phyloP scores from a whole-genome alignment of 2,113 vertebrate species.

The Colinus virginianus region DNA sequence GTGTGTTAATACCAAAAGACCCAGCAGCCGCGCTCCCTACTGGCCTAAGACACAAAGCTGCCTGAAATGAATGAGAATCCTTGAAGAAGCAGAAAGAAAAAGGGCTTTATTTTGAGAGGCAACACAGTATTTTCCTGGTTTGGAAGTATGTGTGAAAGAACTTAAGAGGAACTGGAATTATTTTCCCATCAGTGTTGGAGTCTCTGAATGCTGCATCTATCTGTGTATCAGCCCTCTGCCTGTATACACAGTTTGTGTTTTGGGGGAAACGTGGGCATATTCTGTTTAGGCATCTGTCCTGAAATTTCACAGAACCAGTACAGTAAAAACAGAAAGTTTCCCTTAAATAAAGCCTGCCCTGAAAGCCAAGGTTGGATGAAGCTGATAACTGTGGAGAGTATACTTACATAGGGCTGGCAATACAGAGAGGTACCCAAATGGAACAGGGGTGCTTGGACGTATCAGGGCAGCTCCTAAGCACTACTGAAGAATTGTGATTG shows the following conservation, averaged over 20 bases:
- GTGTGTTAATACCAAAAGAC: slow-evolving; percentile 1
- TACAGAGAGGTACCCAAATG: not conserved
- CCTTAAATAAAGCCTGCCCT: not conserved
- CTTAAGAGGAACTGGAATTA: not conserved
- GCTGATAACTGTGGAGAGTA: not conserved
- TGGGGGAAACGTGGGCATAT: not conserved
- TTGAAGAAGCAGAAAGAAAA: not conserved
- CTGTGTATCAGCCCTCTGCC: not conserved
- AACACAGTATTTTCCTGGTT: not conserved
- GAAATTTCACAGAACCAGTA: not conserved
- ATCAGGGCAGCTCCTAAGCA: not conserved
- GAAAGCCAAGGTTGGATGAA: not conserved
- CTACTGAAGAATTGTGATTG: not conserved
- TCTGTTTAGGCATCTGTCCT: not conserved
- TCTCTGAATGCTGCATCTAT: not conserved
- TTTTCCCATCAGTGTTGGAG: not conserved
- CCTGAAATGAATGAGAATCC: not conserved
- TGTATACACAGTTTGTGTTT: not conserved
- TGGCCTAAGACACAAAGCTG: not conserved
- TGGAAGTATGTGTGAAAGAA: not conserved
- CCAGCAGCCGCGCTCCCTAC: not conserved
- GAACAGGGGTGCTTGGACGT: not conserved
- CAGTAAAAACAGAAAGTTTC: not conserved
- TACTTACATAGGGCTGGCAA: not conserved
- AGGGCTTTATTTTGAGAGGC: not conserved